Base-by-base conservation (phyloP, 2,797 vertebrate species). In the Luscinia megarhynchos region DNA sequence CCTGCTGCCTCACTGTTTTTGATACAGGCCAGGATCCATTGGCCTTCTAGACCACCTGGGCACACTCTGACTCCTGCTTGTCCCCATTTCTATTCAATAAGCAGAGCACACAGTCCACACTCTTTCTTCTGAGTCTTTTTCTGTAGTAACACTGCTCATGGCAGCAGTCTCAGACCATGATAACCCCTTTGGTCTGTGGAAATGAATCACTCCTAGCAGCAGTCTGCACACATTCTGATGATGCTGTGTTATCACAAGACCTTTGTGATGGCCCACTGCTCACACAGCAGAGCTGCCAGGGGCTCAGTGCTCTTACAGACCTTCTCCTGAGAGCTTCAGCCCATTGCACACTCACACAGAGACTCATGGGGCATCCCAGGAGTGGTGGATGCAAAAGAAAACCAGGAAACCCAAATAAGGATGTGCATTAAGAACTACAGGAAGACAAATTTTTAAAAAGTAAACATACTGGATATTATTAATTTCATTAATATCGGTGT, bases 261-360 rank as follows among this genome's bases (percentile, higher is more conserved):
- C 87, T 89, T 68, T 87, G 76, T 84, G 91, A 26, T 36, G 1
- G 1, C n/a, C 30, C 51, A 63, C 2, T 91, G 78, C 75, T 93
- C 91, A 61, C 81, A 63, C 45, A 95, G 78, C 78, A 87, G 29
- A 80, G 64, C 68, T 87, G 45, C 53, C 87, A 89, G 81, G 61
- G 36, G 34, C 43, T 90, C 26, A 5, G 36, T 6, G 29, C 55
- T 54, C 46, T 34, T 6, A 11, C 30, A 73, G 48, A 10, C 63
- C 46, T 76, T 63, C 75, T 85, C 67, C 72, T 59, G 59, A 90
- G 78, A 5, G 3, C 53, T 67, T 41, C 50, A 59, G 40, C 38
- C 40, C 41, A 15, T 18, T 67, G 38, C 48, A 0, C 5, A 18
- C 50, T 46, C 50, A 11, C 32, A 50, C 12, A 64, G 5, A 41